Conservation (phyloP, 2,113 vertebrate species). For the Alligator mississippiensis region DNA sequence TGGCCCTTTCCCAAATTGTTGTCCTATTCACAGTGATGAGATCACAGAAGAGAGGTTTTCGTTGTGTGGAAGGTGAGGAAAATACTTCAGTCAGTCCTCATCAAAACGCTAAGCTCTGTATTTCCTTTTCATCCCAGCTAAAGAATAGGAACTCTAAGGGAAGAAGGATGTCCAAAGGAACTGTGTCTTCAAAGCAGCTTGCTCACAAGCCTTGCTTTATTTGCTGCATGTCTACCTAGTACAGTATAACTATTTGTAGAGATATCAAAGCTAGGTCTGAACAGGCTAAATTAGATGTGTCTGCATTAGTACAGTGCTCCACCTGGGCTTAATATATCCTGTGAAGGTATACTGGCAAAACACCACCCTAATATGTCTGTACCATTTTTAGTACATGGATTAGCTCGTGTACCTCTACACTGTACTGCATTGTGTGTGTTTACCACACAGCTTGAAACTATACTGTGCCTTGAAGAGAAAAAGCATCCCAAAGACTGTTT, state of each 20-base stretch:
- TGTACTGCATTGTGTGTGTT: not conserved
- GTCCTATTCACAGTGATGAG: fast-evolving
- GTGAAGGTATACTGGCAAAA: too few species aligned
- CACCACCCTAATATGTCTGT: too few species aligned
- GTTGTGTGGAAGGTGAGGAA: not conserved
- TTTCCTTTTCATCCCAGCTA: not conserved
- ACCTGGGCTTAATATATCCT: too few species aligned
- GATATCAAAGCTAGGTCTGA: too few species aligned
- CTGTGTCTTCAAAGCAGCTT: not conserved
- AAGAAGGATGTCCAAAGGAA: not conserved
- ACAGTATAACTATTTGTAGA: too few species aligned
- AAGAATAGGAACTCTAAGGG: not conserved
- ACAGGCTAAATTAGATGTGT: too few species aligned
- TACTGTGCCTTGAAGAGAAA: not conserved
- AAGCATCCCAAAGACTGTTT: not conserved
- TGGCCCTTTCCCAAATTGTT: not conserved
- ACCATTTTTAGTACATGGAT: too few species aligned
- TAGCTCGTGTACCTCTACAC: not conserved
- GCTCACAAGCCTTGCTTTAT: not conserved
- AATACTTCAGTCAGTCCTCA: not conserved
- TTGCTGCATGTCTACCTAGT: not conserved
- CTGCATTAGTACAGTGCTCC: too few species aligned
- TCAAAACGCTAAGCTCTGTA: not conserved
- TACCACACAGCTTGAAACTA: not conserved
- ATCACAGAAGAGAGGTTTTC: not conserved